A percentile compares a stretch with the other conserved stretches of the same genome.
Evolutionary conservation across 1,140 invertebrate genomes (phyloP).

Genomic region (Ostrea denselamellosa): DNA sequence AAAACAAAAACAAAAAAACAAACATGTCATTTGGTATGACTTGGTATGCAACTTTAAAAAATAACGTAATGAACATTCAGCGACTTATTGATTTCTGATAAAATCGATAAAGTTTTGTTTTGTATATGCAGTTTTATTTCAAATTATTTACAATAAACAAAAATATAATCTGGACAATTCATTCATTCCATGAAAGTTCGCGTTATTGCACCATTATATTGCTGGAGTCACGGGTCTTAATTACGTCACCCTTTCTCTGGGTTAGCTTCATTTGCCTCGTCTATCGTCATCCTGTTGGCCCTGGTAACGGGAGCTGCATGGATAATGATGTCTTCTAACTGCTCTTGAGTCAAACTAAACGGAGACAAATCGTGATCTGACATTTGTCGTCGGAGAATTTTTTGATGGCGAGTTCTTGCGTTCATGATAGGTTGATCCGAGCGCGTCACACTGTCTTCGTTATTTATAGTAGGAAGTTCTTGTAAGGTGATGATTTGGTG

Average conservation of each 20-base stretch:
- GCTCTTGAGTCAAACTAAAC: slow-evolving; percentile 66
- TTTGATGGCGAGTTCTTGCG: slow-evolving; percentile 66
- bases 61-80: too few species aligned
- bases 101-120: too few species aligned
- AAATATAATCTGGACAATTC: not conserved
- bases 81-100: too few species aligned
- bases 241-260: not conserved
- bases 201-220: not conserved
- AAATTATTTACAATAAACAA: slow-evolving; percentile 16
- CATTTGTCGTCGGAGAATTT: slow-evolving; percentile 67
- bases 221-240: not conserved
- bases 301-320: slow-evolving; percentile 64
- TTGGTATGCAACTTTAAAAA: too few species aligned
- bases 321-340: slow-evolving; percentile 71
- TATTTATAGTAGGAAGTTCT: slow-evolving; percentile 63
- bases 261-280: not conserved
- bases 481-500: slow-evolving; percentile 71
- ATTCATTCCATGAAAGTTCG: not conserved
- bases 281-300: slow-evolving; percentile 12
- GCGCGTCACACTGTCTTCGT: slow-evolving; percentile 52
- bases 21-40: too few species aligned
- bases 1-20: too few species aligned
- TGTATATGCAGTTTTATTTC: not conserved
- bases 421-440: slow-evolving; percentile 59
- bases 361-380: slow-evolving; percentile 70